Conservation (phyloP, 1,140 invertebrate genomes). For the Apis florea region DNA sequence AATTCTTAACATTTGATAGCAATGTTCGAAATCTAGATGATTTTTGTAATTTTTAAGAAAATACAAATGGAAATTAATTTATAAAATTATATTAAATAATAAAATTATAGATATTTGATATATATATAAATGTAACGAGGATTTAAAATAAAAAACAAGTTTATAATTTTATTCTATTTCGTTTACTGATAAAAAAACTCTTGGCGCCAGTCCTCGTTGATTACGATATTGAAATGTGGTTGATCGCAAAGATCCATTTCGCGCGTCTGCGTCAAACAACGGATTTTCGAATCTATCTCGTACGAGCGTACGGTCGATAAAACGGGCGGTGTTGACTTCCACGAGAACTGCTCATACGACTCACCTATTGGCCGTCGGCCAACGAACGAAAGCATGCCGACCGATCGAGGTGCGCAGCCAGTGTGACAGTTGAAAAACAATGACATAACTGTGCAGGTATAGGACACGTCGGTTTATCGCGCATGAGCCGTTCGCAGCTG, state of each 20-base stretch:
- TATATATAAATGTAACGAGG: neutral
- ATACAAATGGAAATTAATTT: too few species aligned
- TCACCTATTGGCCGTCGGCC: slow-evolving; percentile 65
- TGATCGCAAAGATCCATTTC: slow-evolving; percentile 33
- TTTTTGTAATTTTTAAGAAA: too few species aligned
- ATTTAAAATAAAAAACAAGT: neutral
- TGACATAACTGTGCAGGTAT: slow-evolving; percentile 55
- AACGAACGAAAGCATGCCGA: slow-evolving; percentile 64
- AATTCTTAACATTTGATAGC: neutral
- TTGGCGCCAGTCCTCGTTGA: slow-evolving; percentile 33
- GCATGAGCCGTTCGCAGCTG: slow-evolving; percentile 52
- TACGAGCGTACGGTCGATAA: slow-evolving; percentile 64
- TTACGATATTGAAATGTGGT: neutral
- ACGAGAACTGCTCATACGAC: slow-evolving; percentile 46
- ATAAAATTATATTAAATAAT: too few species aligned
- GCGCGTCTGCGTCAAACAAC: slow-evolving; percentile 36
- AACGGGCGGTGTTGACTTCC: slow-evolving; percentile 64
- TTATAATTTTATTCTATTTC: neutral
- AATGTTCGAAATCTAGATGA: neutral
- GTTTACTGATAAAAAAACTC: slow-evolving; percentile 5
- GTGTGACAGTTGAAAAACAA: slow-evolving; percentile 67
- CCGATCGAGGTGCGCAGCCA: slow-evolving; percentile 55
- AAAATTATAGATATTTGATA: neutral
- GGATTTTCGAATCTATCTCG: slow-evolving; percentile 63
- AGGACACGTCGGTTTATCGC: slow-evolving; percentile 40